Base-by-base conservation (phyloP, 2,888 invertebrate genomes). In the Balanococcus diminutus region DNA sequence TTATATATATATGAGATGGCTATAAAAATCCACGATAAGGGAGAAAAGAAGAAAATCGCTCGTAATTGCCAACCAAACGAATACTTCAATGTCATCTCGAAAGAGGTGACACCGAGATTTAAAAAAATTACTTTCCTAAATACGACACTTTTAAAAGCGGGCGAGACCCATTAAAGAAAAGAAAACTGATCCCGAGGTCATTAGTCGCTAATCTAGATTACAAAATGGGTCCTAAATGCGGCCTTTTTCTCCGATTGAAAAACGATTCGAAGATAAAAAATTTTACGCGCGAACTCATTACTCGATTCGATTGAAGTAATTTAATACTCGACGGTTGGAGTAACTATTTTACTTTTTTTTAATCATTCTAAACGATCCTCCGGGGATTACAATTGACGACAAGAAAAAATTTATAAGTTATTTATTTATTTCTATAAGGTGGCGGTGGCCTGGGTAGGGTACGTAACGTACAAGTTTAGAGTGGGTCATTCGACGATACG, bases 71-170 rank as follows among this genome's bases (percentile, higher is more conserved):
- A 67, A 67, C 28, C 61, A 67, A 67, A 28, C 61, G 61, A 67
- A 67, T 67, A 28, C 14, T 67, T 67, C 61, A 67, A 67, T 67
- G 61, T 67, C 61, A 67, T 28, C n/a, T n/a, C 11, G 61, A 11
- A 25, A 67, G 25, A 67, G 28, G 61, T 67, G 61, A 67, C 61
- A 25, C n/a, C 61, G 61, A 67, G 61, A 67, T 67, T 67, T 67
- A 67, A 25, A 67, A 67, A 67, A 28, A 67, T 28, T 67, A 67
- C 28, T 25, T 67, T 25, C 14, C 25, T n/a, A 67, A 67, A 28
- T 25, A 67, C 28, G 61, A 67, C 11, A 14, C 19, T 51, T 51
- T 51, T 56, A 67, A 67, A 28, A 5, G 56, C 22, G 28, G 28
- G 28, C 25, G 28, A 67, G 28, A 67, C 28, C 61, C 61, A 67